phyloP scores from a whole-genome alignment of 2,888 invertebrate species.

The Eustalomyia histrio region DNA sequence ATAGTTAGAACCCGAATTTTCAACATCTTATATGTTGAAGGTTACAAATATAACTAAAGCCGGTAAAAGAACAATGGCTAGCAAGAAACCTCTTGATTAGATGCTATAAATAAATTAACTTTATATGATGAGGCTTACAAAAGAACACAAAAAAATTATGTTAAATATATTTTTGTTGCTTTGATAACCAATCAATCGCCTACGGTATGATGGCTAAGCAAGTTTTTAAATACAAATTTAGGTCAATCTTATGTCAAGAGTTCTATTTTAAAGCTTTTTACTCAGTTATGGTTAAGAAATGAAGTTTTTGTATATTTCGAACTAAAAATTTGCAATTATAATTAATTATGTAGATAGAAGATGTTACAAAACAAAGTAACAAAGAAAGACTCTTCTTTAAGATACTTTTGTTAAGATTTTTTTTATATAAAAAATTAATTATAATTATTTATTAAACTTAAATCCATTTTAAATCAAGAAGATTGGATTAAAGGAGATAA shows the following conservation, averaged over 20 bases:
- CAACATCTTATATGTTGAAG: constrained; percentile 26
- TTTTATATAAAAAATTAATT: too few relatives aligned
- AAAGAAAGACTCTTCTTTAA: not conserved
- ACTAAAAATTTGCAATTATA: constrained; percentile 43
- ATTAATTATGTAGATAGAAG: constrained; percentile 29
- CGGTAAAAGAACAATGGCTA: not conserved
- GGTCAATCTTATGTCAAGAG: constrained; percentile 24
- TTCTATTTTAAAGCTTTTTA: constrained; percentile 13
- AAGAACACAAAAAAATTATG: constrained; percentile 22
- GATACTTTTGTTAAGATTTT: too few relatives aligned
- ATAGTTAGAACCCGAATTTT: constrained; percentile 27
- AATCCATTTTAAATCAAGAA: too few relatives aligned
- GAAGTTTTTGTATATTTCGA: not conserved
- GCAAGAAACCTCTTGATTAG: constrained; percentile 37
- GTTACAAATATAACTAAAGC: constrained; percentile 23
- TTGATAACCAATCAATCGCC: not conserved
- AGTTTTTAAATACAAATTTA: constrained; percentile 16
- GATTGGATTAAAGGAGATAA: constrained; percentile 8
- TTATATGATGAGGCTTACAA: not conserved
- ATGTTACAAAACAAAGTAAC: constrained; percentile 1
- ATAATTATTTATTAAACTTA: too few relatives aligned
- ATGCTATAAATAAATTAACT: not conserved
- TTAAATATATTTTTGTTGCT: not conserved
- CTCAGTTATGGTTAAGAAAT: not conserved
- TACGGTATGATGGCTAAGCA: constrained; percentile 13